These are phyloP conservation scores for Leptinotarsa lineolata DNA, from an alignment of 1,140 invertebrate species.

Conservation along the genomic window DNA sequence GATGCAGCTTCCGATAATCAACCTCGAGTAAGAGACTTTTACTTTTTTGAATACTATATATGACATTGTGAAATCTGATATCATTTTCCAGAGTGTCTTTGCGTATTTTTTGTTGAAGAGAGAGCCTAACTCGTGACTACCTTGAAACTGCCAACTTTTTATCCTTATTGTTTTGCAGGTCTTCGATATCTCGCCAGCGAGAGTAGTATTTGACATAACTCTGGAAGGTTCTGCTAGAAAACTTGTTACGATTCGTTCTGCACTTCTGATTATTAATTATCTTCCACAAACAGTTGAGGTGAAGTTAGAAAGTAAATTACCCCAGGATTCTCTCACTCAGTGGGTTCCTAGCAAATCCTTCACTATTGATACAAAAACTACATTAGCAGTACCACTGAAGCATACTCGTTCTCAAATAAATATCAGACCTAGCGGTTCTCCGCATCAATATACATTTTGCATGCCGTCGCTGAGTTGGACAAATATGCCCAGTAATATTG, in stretches of 20 bases:
- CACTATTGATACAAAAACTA: constrained; percentile 50
- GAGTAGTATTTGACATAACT: constrained; percentile 85
- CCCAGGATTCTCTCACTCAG: constrained; percentile 37
- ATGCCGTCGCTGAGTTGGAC: constrained; percentile 69
- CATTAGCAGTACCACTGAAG: constrained; percentile 68
- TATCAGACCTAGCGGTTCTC: constrained; percentile 53
- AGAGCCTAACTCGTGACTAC: no score
- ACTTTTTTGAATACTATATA: no score
- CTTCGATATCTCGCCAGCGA: constrained; percentile 56
- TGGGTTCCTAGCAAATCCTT: constrained; percentile 46
- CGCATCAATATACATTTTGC: constrained; percentile 64
- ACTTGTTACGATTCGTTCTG: constrained; percentile 92
- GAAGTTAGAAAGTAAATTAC: constrained; percentile 64
- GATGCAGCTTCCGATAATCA: constrained; percentile 65
- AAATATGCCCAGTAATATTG: constrained; percentile 62
- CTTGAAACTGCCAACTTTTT: not conserved
- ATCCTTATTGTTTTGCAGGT: constrained; percentile 22
- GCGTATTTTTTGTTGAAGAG: no score
- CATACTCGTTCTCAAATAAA: constrained; percentile 67
- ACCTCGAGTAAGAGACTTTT: constrained; percentile 36
- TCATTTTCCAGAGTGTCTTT: no score
- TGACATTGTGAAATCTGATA: no score
- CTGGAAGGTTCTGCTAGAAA: constrained; percentile 92
- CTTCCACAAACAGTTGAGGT: constrained; percentile 73
- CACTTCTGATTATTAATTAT: constrained; percentile 80